Conservation (phyloP, 2,888 invertebrate species). For the Clistopyga incitator region DNA sequence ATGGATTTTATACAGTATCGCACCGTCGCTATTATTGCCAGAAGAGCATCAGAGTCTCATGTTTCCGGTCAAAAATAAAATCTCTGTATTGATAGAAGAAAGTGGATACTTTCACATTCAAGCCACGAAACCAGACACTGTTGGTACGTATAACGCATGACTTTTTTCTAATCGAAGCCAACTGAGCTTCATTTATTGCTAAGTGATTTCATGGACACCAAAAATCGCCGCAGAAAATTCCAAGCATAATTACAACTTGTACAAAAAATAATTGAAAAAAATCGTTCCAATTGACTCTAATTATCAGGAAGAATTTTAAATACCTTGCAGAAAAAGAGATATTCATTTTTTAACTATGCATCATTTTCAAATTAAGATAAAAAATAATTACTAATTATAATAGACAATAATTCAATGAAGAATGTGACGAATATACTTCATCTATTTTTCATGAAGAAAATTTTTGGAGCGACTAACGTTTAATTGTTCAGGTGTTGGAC, state of each 20-base stretch:
- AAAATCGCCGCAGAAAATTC: not conserved
- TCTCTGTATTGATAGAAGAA: constrained; percentile 72
- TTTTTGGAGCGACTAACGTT: too few relatives aligned
- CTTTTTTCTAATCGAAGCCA: not conserved
- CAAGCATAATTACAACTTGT: too few relatives aligned
- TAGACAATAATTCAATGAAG: too few relatives aligned
- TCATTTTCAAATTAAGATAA: too few relatives aligned
- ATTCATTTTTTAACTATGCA: too few relatives aligned
- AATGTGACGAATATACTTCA: too few relatives aligned
- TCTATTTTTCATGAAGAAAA: too few relatives aligned
- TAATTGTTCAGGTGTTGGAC: constrained; percentile 86
- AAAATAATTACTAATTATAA: too few relatives aligned
- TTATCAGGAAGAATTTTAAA: too few relatives aligned
- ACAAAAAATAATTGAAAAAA: too few relatives aligned
- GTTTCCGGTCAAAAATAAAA: constrained; percentile 75
- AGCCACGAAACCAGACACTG: constrained; percentile 90
- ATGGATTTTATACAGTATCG: constrained; percentile 73
- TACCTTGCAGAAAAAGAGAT: too few relatives aligned
- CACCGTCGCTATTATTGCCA: constrained; percentile 76
- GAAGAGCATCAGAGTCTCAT: constrained; percentile 73
- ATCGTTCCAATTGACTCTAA: too few relatives aligned
- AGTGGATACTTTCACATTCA: constrained; percentile 86
- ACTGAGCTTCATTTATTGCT: not conserved
- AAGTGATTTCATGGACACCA: not conserved
- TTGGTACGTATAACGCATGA: constrained; percentile 86